Evolutionary conservation across 2,113 vertebrate species (phyloP).

Genomic region (rat (Rattus norvegicus)): DNA sequence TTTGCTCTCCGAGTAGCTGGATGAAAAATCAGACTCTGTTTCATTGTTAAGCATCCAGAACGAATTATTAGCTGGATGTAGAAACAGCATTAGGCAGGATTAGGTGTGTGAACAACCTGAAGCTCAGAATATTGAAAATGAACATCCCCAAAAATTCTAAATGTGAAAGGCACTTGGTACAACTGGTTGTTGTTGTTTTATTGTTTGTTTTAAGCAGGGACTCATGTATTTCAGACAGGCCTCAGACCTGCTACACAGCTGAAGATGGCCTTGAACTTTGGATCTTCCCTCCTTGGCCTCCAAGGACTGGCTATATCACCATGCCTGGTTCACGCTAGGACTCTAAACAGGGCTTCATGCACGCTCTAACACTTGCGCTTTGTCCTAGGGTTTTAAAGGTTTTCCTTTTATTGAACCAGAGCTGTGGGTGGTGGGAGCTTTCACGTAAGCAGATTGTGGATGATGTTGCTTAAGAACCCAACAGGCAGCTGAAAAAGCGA

Average conservation of each 20-base stretch:
- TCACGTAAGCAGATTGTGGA: neutral
- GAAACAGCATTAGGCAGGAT: slow-evolving; percentile 6
- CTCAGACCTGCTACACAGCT: too few relatives aligned
- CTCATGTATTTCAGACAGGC: neutral
- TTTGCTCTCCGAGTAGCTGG: slow-evolving; percentile 49
- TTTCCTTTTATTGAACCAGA: slow-evolving; percentile 31
- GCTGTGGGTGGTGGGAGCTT: neutral
- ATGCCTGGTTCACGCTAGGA: neutral
- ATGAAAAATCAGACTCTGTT: slow-evolving; percentile 10
- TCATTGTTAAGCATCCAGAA: slow-evolving; percentile 45
- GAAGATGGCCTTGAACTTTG: neutral
- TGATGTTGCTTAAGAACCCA: neutral
- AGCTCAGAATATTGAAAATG: neutral
- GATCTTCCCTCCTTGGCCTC: neutral
- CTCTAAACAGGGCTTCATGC: too few relatives aligned
- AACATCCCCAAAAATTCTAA: neutral
- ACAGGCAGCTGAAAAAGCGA: neutral
- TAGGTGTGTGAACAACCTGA: neutral
- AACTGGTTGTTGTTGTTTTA: neutral
- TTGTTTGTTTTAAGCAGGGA: neutral
- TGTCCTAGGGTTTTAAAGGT: neutral
- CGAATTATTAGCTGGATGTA: neutral
- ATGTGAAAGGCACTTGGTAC: neutral
- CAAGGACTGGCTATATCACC: neutral
- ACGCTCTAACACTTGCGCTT: too few relatives aligned